These are phyloP conservation scores for Heliconius congener DNA, from an alignment of 1,140 invertebrate genomes.

Conservation along the genomic window DNA sequence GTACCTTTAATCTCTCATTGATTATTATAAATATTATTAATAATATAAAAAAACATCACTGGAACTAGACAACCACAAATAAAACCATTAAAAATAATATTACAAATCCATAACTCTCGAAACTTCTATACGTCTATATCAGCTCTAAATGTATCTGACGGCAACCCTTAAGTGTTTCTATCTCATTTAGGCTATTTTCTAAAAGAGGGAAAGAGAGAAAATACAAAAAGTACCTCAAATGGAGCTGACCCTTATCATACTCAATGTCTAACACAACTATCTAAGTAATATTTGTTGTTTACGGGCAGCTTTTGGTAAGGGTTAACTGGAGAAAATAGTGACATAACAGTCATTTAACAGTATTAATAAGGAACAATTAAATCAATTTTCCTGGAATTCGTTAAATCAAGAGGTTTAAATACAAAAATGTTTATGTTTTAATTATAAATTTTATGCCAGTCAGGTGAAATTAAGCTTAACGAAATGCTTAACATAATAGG, in stretches of 20 bases:
- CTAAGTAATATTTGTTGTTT: slow-evolving; percentile 25
- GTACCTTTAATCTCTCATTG: no score
- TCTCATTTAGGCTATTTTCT: slow-evolving; percentile 26
- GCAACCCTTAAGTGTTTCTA: slow-evolving; percentile 40
- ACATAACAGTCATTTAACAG: neutral
- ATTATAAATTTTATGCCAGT: neutral
- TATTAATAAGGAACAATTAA: neutral
- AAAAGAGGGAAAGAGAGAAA: slow-evolving; percentile 28
- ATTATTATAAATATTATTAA: no score
- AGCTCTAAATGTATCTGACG: slow-evolving; percentile 50
- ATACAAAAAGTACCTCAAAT: slow-evolving; percentile 40
- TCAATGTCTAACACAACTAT: slow-evolving; percentile 44
- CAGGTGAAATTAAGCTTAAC: neutral
- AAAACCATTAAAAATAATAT: slow-evolving; percentile 40
- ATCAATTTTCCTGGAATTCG: neutral
- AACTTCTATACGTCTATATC: slow-evolving; percentile 52
- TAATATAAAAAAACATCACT: neutral
- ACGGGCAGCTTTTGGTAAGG: slow-evolving; percentile 9
- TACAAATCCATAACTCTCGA: slow-evolving; percentile 43
- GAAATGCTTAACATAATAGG: neutral
- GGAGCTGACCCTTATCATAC: slow-evolving; percentile 57
- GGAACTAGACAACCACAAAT: neutral
- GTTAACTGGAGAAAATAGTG: neutral
- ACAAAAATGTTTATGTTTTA: no score
- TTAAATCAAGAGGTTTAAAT: neutral